Evolutionary conservation across 2,797 vertebrate genomes (phyloP), one percentile per base, ranked within the genome.

Genomic region (Oreonectes daqikongensis): DNA sequence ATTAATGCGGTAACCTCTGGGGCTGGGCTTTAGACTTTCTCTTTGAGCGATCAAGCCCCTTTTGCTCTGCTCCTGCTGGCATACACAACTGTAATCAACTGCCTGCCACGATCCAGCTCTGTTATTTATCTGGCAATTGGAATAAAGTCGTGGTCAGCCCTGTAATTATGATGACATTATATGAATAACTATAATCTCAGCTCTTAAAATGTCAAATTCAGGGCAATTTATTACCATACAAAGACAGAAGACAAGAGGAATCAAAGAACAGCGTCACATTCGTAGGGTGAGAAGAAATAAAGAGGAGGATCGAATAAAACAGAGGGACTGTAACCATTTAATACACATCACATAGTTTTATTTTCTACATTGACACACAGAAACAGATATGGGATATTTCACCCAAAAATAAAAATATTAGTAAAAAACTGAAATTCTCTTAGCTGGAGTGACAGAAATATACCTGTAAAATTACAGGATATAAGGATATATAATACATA

Each of bases 101-200:
- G 60, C 75, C 61, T 77, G 75, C 48, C 69, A 67, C 50, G 57
- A 63, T 69, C 59, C 72, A 28, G 52, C 72, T 46, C 81, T 60
- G 53, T 65, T 82, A 79, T 82, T 83, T 80, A 79, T 84, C 75
- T 79, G 78, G 80, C 84, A 78, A 75, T 57, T 69, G 66, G 69
- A 69, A 79, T 83, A 79, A 77, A 74, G 75, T 77, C 81, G 24
- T 26, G 61, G 70, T 79, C 66, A 55, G 71, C 61, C 63, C 77
- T 79, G 75, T 82, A 84, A 83, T 86, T 84, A 84, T 70, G 66
- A 78, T 72, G 79, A 78, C 69, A 69, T 65, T 73, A 69, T 68
- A 77, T 78, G 78, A 81, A 78, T 53, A 78, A 71, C 80, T 80
- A 68, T 79, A 66, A 80, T 79, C 78, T 77, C 30, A 20, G 59